phyloP scores from a whole-genome alignment of 2,113 vertebrate species.

The Prietella phreatophila region DNA sequence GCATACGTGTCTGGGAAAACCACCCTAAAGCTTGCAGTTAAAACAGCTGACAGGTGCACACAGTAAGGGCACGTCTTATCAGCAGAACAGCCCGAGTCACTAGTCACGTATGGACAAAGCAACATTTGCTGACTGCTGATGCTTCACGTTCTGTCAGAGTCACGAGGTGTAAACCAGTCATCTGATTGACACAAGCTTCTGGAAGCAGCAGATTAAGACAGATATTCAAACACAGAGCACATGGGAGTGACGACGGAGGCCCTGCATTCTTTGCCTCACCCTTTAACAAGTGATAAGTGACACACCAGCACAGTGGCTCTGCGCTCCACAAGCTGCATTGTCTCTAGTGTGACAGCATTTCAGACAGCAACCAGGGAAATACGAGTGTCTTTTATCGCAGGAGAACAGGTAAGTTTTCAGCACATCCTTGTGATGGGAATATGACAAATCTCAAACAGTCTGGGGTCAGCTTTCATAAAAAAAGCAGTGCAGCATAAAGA shows the following conservation, averaged over 20 bases:
- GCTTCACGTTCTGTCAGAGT: constrained; percentile 53
- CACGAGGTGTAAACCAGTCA: constrained; percentile 54
- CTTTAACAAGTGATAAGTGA: constrained; percentile 49
- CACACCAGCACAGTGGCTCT: constrained; percentile 36
- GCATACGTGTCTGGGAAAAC: background rate
- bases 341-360: background rate
- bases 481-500: background rate
- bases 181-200: constrained; percentile 46
- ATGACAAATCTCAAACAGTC: background rate
- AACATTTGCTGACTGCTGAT: constrained; percentile 30
- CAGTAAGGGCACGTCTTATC: constrained; percentile 53
- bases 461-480: background rate
- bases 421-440: background rate
- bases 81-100: constrained; percentile 60
- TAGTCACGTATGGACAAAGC: constrained; percentile 30
- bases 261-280: constrained; percentile 36
- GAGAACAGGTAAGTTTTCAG: constrained; percentile 40
- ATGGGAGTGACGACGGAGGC: constrained; percentile 40
- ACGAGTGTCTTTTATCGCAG: background rate
- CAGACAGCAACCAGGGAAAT: constrained; percentile 21
- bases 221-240: constrained; percentile 49
- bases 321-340: constrained; percentile 21
- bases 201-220: constrained; percentile 48
- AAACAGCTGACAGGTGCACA: constrained; percentile 39
- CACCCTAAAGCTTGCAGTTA: background rate